Evolutionary conservation across 1,140 invertebrate species (phyloP).

Genomic region (Scylla paramamosain): DNA sequence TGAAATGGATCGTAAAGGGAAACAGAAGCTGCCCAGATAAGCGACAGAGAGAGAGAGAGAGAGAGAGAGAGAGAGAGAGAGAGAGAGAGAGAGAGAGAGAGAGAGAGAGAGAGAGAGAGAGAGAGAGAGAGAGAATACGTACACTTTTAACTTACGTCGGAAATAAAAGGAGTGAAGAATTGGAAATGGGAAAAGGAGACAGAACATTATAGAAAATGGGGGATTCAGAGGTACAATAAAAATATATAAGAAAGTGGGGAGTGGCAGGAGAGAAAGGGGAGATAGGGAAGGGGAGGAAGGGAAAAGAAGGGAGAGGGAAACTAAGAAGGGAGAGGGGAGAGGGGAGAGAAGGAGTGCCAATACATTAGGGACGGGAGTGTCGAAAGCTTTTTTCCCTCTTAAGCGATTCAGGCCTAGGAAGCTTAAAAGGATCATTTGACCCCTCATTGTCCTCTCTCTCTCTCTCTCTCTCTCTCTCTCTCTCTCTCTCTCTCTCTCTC

Average conservation of each 20-base stretch:
- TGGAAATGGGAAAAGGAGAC: not conserved
- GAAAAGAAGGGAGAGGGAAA: not conserved
- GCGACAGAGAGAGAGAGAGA: no score
- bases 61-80: no score
- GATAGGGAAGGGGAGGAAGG: not conserved
- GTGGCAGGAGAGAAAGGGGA: no score
- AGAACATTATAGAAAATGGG: not conserved
- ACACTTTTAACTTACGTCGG: not conserved
- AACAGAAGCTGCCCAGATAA: no score
- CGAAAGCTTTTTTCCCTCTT: not conserved
- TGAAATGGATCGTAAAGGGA: no score
- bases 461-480: constrained; percentile 21
- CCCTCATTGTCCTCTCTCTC: not conserved
- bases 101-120: no score
- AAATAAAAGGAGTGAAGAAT: not conserved
- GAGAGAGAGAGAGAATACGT: no score
- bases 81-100: no score
- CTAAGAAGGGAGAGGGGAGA: not conserved
- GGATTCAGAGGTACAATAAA: not conserved
- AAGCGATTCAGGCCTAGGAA: not conserved
- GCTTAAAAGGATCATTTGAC: not conserved
- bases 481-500: not conserved
- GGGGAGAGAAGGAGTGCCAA: not conserved
- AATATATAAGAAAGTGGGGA: no score
- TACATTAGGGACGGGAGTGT: not conserved